Evolutionary conservation across 2,797 vertebrate genomes (phyloP), one percentile per base, ranked within the genome.

Genomic region (Halcyon smyrnensis): DNA sequence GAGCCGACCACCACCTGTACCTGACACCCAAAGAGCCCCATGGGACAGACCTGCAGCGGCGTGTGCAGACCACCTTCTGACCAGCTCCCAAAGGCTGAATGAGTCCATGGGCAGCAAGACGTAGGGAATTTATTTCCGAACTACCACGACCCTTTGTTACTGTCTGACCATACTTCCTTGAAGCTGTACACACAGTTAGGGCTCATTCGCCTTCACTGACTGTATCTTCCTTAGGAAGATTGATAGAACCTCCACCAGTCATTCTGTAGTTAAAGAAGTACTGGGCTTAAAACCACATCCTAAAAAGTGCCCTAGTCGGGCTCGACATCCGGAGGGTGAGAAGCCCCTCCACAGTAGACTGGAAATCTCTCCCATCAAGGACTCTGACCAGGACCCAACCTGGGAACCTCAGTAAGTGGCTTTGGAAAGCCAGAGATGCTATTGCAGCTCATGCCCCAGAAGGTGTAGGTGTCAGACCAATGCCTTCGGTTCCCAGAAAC

Each of bases 61-160:
- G 45, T 1, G 27, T 24, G 69, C 64, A 60, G 36, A 28, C 12
- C 9, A 14, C 30, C 25, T 43, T 1, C 1, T 3, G 9, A 12
- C 8, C 65, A 32, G 64, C 65, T 62, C 59, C 93, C 15, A 19
- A 6, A n/a, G 43, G 27, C 69, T 48, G 27, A 8, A 15, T 0
- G 1, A 56, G 28, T 27, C 36, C 1, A 1, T 15, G 34, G 24
- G 4, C 70, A 87, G 46, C 7, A n/a, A 53, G 28, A 34, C 1
- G 3, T 0, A 27, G 41, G 50, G 39, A 34, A 25, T 54, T 60
- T 36, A 46, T 24, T 36, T 64, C 32, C 74, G 81, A 65, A 37
- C 4, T 36, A 70, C 24, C 10, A 0, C 0, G 16, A 67, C 28
- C 36, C 57, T 45, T 70, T 1, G 3, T 9, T 56, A 4, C 57